Evolutionary conservation across 2,797 vertebrate genomes (phyloP), one percentile per base, ranked within the genome.

Genomic region (Morelia viridis): DNA sequence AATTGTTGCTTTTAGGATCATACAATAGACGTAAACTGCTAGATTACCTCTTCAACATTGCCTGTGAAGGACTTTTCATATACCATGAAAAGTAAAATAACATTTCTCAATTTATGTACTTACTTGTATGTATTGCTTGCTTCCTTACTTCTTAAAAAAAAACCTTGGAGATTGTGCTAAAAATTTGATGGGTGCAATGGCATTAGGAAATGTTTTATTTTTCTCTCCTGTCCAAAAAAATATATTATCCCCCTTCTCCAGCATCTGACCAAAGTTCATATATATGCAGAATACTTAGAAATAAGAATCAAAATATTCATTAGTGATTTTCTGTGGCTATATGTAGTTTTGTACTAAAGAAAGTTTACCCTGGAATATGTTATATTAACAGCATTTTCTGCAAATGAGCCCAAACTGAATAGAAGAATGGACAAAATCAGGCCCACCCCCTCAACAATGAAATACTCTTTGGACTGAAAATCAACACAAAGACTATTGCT

Each of bases 351-450:
- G 58, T 19, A 60, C 5, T 5, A 41, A 41, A 76, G 19, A 80
- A 80, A 80, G 11, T 2, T 80, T 80, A 46, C 8, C 8, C 35
- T 24, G 35, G 35, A 24, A 46, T 19, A 24, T 24, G 19, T 8
- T 80, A 41, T 46, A 46, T 80, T 46, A 80, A 35, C 71, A 80
- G 71, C 35, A 31, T 53, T 90, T 65, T 85, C 61, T 85, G 17
- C 62, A 87, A 91, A 68, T 56, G 24, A 58, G 31, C 41, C 22
- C 31, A 89, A 84, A 84, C 35, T 19, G 46, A 28, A 41, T 28
- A 84, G 61, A 94, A 4, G 60, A 91, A 60, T 28, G 85, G 76
- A 56, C n/a, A 19, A 92, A 89, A 53, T 89, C 92, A 91, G n/a
- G 31, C 41, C 65, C 58, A 68, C 62, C 94, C 56, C 56, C 91